Conservation (phyloP, 92 coral and sea anemone species). For the Virgularia gustaviana region DNA sequence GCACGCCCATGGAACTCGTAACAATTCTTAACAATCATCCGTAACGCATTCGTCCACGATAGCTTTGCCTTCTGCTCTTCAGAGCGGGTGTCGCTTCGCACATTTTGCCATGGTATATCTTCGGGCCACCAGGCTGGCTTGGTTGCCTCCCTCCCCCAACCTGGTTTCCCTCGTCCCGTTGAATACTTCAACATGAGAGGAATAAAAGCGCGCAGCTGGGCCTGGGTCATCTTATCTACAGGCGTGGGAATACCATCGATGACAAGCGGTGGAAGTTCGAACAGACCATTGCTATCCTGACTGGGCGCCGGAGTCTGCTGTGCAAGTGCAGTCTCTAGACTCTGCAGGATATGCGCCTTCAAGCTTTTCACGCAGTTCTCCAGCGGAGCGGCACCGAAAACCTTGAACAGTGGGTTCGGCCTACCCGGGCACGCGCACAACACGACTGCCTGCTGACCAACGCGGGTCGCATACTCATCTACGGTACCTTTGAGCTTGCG, state of each 20-base stretch:
- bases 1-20: conserved; percentile 96
- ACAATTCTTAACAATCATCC: conserved; percentile 97
- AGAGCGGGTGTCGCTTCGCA: conserved; percentile 89
- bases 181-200: conserved; percentile 98
- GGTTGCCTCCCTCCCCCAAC: conserved; percentile 97
- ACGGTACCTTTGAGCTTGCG: conserved; percentile 91
- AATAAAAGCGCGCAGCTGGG: conserved; percentile 93
- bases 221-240: conserved; percentile 99
- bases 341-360: conserved; percentile 84
- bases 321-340: conserved; percentile 86
- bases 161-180: conserved; percentile 99
- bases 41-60: conserved; percentile 93
- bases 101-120: conserved; percentile 98
- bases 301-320: conserved; percentile 96
- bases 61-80: conserved; percentile 96
- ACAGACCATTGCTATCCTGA: conserved; percentile 83
- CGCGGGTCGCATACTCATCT: conserved; percentile 98
- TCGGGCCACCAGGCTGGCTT: conserved; percentile 99
- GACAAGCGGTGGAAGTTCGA: conserved; percentile 87
- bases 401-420: conserved; percentile 91
- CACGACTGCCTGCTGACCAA: conserved; percentile 97
- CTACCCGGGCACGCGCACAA: conserved; percentile 97
- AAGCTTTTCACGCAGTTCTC: conserved; percentile 87
- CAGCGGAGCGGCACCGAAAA: conserved; percentile 97
- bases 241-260: conserved; percentile 99